A percentile compares a stretch with the other conserved stretches of the same genome.
phyloP scores from a whole-genome alignment of 92 coral and sea anemone genomes.

The Micromussa lordhowensis region DNA sequence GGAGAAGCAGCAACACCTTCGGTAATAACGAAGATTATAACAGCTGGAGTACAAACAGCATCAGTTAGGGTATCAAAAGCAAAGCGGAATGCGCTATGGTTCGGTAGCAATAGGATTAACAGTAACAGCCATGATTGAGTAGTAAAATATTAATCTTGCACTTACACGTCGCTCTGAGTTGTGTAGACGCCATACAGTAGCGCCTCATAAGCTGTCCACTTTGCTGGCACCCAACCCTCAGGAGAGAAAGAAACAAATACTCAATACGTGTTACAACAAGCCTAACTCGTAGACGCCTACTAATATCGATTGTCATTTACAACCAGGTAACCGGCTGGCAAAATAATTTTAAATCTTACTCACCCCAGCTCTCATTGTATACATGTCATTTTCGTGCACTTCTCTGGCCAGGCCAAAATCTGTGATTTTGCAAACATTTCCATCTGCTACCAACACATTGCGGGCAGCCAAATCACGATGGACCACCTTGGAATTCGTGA shows the following conservation, averaged over 20 bases:
- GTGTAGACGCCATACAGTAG: slow-evolving; percentile 71
- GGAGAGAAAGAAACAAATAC: not conserved
- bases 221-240: slow-evolving; percentile 79
- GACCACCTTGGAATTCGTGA: slow-evolving; percentile 19
- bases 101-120: no score
- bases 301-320: not conserved
- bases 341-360: not conserved
- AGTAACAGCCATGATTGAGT: no score
- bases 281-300: no score
- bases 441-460: slow-evolving; percentile 63
- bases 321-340: not conserved
- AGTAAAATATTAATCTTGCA: not conserved
- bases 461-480: slow-evolving; percentile 69
- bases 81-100: no score
- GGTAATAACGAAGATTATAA: no score
- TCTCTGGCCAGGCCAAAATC: slow-evolving; percentile 68
- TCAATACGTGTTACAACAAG: not conserved
- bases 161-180: slow-evolving; percentile 78
- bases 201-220: slow-evolving; percentile 82
- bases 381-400: slow-evolving; percentile 48
- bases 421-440: slow-evolving; percentile 62
- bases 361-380: slow-evolving; percentile 59
- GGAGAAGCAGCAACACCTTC: no score
- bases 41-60: no score
- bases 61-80: no score